phyloP scores from a whole-genome alignment of 2,888 invertebrate species.

The Heliconius sara region DNA sequence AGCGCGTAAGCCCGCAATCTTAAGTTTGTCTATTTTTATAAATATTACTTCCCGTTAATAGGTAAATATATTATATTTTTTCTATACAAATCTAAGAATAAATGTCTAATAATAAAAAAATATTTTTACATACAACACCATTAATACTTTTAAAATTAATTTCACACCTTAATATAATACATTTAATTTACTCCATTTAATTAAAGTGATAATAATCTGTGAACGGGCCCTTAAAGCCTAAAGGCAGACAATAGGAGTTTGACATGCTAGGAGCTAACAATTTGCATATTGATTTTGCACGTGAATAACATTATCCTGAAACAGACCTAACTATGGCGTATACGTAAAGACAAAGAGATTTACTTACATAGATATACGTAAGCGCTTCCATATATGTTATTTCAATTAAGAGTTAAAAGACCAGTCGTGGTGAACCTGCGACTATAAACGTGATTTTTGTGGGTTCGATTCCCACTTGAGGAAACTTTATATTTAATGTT shows the following conservation, averaged over 20 bases:
- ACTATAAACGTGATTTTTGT: no score
- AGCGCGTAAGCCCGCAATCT: no score
- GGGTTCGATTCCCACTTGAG: no score
- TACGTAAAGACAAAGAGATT: constrained; percentile 26
- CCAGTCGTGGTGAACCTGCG: no score
- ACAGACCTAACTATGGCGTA: constrained; percentile 31
- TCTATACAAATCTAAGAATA: not conserved
- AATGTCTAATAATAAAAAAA: not conserved
- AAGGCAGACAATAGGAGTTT: constrained; percentile 56
- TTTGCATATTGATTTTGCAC: constrained; percentile 69
- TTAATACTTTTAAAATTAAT: not conserved
- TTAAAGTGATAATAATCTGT: constrained; percentile 20
- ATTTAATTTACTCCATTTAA: constrained; percentile 11
- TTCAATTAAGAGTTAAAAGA: not conserved
- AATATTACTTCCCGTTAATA: no score
- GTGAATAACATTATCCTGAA: constrained; percentile 55
- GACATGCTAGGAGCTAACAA: constrained; percentile 62
- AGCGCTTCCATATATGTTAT: not conserved
- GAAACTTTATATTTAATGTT: no score
- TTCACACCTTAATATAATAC: not conserved
- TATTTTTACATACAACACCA: not conserved
- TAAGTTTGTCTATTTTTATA: no score
- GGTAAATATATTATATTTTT: no score
- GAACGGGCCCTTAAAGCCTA: constrained; percentile 35
- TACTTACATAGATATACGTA: not conserved